Base-by-base conservation (phyloP, 2,888 invertebrate species). In the Nymphalis urticae region DNA sequence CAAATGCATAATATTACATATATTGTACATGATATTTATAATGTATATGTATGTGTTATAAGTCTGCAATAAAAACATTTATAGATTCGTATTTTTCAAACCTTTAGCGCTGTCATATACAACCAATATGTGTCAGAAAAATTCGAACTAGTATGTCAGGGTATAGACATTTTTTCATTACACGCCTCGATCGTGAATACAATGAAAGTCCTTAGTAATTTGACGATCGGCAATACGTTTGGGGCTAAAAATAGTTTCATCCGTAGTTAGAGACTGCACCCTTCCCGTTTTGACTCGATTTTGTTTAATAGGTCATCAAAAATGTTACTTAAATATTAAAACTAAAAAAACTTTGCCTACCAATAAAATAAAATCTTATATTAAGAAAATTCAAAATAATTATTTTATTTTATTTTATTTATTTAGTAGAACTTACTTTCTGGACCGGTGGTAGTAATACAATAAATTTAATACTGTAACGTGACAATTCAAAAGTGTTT, bases 91-190 rank as follows among this genome's bases (percentile, higher is more conserved):
- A 17, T 54, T 53, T 53, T 24, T 17, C 17, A 27, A 27, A 17
- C 7, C 54, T 56, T 56, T 53, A 27, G 5, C 24, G 27, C 64
- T 68, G 64, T 76, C 76, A 75, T 74, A 76, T 72, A 75, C 75
- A 76, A 69, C 68, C 76, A 70, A 75, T 75, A 74, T 74, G 70
- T 70, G 73, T 71, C 73, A 76, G 74, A 75, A 75, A 75, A 74
- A 74, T 75, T 32, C 54, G n/a, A 17, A 32, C n/a, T 9, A 32
- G 27, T 56, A 9, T n/a, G 27, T 32, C n/a, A 16, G 32, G 27
- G n/a, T n/a, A n/a, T 8, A 32, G 27, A 5, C 17, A 27, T 16
- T 32, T 7, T 32, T 56, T 56, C 7, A 32, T n/a, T 32, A 17
- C 32, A 51, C 8, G 9, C 21, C 19, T 19, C 51, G 19, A 13